Percentiles rank a stretch among this genome's conserved stretches.
Evolutionary conservation across 2,797 vertebrate genomes (phyloP).

Genomic region (Sebastes nivosus): DNA sequence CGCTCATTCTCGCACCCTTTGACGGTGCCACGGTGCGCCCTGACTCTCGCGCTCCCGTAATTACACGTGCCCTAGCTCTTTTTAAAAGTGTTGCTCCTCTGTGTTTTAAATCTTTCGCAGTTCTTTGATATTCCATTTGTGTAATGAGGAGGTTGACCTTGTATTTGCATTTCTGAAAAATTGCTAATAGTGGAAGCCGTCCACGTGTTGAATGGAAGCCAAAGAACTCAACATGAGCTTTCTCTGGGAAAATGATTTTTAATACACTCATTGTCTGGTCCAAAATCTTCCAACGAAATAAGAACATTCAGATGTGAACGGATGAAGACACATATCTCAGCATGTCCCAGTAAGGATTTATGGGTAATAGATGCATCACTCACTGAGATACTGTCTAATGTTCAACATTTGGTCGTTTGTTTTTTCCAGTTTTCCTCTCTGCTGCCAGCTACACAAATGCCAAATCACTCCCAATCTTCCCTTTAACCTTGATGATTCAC

Average conservation of each 20-base stretch:
- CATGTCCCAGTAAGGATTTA: constrained; percentile 11
- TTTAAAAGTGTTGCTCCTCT: constrained; percentile 25
- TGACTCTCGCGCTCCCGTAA: constrained; percentile 56
- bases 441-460: constrained; percentile 48
- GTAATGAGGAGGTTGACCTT: constrained; percentile 56
- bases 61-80: constrained; percentile 51
- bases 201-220: constrained; percentile 37
- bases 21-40: constrained; percentile 23
- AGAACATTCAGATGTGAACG: constrained; percentile 15
- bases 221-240: constrained; percentile 7
- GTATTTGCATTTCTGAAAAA: constrained; percentile 59
- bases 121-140: constrained; percentile 60
- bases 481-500: constrained; percentile 66
- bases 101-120: constrained; percentile 36
- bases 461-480: constrained; percentile 68
- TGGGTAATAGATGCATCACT: constrained; percentile 30
- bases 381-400: constrained; percentile 14
- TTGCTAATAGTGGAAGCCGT: constrained; percentile 36
- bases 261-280: background rate
- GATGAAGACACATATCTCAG: constrained; percentile 20
- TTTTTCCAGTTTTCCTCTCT: constrained; percentile 22
- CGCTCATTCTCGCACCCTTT: constrained; percentile 7
- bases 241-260: background rate
- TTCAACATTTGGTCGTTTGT: constrained; percentile 39
- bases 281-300: constrained; percentile 13